A percentile compares a stretch with the other conserved stretches of the same genome.
phyloP scores from a whole-genome alignment of 1,140 invertebrate species.

The Cardiocondyla obscurior region DNA sequence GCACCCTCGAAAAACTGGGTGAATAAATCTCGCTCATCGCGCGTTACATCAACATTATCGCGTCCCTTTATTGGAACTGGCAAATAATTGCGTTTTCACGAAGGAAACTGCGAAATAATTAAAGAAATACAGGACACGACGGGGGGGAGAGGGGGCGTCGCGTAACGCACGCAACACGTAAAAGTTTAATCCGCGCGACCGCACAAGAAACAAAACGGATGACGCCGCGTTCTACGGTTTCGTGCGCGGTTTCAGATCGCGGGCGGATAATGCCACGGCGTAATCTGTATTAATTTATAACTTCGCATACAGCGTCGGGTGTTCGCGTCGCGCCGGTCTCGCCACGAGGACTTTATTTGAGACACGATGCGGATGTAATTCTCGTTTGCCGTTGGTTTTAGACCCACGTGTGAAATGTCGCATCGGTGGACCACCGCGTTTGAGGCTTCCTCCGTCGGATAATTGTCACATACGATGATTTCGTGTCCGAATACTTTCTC shows the following conservation, averaged over 20 bases:
- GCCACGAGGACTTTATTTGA: too few relatives aligned
- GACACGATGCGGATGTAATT: too few relatives aligned
- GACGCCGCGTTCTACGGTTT: not conserved
- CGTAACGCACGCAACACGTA: not conserved
- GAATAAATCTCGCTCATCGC: not conserved
- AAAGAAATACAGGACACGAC: not conserved
- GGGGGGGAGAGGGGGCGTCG: too few relatives aligned
- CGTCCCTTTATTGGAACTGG: not conserved
- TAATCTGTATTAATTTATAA: constrained; percentile 70
- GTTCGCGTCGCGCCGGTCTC: constrained; percentile 15
- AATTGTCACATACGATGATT: too few relatives aligned
- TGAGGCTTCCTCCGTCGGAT: too few relatives aligned
- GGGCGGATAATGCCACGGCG: constrained; percentile 33
- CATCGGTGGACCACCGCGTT: too few relatives aligned
- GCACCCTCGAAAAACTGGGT: not conserved
- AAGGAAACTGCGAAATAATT: not conserved
- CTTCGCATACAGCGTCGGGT: constrained; percentile 2
- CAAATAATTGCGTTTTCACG: not conserved
- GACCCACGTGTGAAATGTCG: too few relatives aligned
- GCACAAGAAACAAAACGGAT: constrained; percentile 44
- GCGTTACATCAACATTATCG: not conserved
- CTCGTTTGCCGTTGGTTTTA: too few relatives aligned
- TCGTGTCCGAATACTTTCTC: too few relatives aligned
- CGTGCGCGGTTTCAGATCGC: constrained; percentile 24
- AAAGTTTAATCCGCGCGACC: constrained; percentile 15